Conservation (phyloP, 2,113 vertebrate genomes). For the Martes martes region DNA sequence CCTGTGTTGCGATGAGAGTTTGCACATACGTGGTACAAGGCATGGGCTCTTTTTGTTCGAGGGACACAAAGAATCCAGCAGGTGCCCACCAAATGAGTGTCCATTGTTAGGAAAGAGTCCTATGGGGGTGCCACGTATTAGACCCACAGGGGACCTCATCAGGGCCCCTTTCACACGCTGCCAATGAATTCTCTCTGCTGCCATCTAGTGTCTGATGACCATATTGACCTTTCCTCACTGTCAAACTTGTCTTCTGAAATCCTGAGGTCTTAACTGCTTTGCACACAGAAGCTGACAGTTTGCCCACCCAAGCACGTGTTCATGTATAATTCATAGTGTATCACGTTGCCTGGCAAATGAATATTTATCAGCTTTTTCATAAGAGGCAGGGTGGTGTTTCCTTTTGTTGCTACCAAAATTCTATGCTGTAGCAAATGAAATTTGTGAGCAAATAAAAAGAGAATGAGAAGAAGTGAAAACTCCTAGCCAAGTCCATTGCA, state of each 20-base stretch:
- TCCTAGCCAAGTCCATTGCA: slow-evolving; percentile 29
- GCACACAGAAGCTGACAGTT: slow-evolving; percentile 62
- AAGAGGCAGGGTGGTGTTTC: slow-evolving; percentile 44
- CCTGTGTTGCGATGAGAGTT: no score
- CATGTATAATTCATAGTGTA: slow-evolving; percentile 78
- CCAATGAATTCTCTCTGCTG: slow-evolving; percentile 62
- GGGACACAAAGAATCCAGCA: background rate
- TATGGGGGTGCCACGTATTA: fast-evolving
- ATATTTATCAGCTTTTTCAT: slow-evolving; percentile 50
- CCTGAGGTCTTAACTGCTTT: slow-evolving; percentile 75
- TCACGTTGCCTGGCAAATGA: background rate
- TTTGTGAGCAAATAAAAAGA: slow-evolving; percentile 50
- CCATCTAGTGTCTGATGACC: slow-evolving; percentile 43
- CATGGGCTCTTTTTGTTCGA: background rate
- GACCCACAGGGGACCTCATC: slow-evolving; percentile 5
- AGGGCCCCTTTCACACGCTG: slow-evolving; percentile 31
- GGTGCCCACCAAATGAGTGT: background rate
- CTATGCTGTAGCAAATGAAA: slow-evolving; percentile 42
- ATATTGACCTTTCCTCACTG: slow-evolving; percentile 77
- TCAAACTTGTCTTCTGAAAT: slow-evolving; percentile 73
- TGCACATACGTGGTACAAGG: background rate
- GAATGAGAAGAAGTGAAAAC: background rate
- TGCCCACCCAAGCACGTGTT: slow-evolving; percentile 70
- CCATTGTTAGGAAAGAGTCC: background rate
- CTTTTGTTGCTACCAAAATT: slow-evolving; percentile 44